These are phyloP conservation scores for Umimayanthus chanpuru DNA, from an alignment of 92 coral and sea anemone genomes.

Conservation along the genomic window DNA sequence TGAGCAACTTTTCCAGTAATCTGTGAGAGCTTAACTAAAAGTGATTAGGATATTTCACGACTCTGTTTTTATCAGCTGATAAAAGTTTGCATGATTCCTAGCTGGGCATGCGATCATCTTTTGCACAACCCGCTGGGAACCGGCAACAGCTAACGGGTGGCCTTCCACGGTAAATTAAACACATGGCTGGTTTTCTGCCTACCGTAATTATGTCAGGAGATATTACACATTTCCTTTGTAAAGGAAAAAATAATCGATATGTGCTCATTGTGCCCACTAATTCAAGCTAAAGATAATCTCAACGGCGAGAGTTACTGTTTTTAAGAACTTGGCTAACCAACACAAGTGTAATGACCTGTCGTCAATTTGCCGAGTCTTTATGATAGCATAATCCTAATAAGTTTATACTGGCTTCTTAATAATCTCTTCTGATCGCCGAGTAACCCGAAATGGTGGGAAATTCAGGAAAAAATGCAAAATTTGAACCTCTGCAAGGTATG, in stretches of 20 bases:
- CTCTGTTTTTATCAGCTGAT: too few relatives aligned
- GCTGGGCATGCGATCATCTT: neutral
- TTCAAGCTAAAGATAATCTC: neutral
- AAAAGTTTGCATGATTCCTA: too few relatives aligned
- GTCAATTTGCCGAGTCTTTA: too few relatives aligned
- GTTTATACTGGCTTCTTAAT: neutral
- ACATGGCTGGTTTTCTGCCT: neutral
- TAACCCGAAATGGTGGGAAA: neutral
- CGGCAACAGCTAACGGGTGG: neutral
- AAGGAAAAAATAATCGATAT: neutral
- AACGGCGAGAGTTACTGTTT: neutral
- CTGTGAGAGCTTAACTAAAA: too few relatives aligned
- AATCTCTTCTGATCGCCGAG: neutral
- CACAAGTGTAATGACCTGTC: neutral
- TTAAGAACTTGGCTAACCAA: neutral
- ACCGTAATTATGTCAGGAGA: neutral
- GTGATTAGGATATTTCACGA: too few relatives aligned
- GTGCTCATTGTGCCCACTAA: neutral
- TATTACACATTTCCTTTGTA: neutral
- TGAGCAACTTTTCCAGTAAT: too few relatives aligned
- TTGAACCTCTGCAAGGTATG: neutral
- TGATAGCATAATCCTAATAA: neutral
- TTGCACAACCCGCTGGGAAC: neutral
- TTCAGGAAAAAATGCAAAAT: neutral
- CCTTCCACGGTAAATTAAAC: neutral